These are phyloP conservation scores for Antennarius striatus DNA, from an alignment of 2,113 vertebrate genomes.

Conservation along the genomic window DNA sequence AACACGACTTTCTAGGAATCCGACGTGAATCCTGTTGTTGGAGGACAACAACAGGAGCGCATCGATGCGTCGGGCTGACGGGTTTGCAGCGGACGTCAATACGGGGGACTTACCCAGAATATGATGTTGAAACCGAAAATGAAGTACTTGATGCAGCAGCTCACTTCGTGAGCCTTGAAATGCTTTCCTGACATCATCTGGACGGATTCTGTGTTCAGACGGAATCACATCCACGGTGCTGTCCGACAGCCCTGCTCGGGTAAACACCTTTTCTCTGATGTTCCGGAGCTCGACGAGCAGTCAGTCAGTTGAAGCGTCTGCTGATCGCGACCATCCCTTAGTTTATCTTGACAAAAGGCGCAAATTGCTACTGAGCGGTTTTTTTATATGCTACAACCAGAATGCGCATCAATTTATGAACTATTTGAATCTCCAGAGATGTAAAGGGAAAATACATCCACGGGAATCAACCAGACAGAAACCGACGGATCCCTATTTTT, in stretches of 20 bases:
- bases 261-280: conserved; percentile 47
- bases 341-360: conserved; percentile 14
- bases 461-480: conserved; percentile 40
- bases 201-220: conserved; percentile 16
- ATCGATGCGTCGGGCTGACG: background rate
- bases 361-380: background rate
- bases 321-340: conserved; percentile 32
- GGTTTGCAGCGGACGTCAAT: conserved; percentile 8
- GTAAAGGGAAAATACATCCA: conserved; percentile 22
- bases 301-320: conserved; percentile 37
- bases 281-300: conserved; percentile 26
- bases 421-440: background rate
- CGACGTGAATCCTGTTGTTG: background rate
- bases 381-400: background rate
- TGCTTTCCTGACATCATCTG: conserved; percentile 94
- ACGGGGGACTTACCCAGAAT: conserved; percentile 90
- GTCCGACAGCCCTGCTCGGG: conserved; percentile 32
- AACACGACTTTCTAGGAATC: too few species aligned
- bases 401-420: background rate
- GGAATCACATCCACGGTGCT: conserved; percentile 50
- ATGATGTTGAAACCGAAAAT: conserved; percentile 99
- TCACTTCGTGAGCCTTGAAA: conserved; percentile 98
- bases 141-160: conserved; percentile 99
- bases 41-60: background rate
- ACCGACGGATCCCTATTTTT: conserved; percentile 37